These are phyloP conservation scores for Drosophila anomalata DNA, from an alignment of 2,888 invertebrate genomes.

Conservation along the genomic window DNA sequence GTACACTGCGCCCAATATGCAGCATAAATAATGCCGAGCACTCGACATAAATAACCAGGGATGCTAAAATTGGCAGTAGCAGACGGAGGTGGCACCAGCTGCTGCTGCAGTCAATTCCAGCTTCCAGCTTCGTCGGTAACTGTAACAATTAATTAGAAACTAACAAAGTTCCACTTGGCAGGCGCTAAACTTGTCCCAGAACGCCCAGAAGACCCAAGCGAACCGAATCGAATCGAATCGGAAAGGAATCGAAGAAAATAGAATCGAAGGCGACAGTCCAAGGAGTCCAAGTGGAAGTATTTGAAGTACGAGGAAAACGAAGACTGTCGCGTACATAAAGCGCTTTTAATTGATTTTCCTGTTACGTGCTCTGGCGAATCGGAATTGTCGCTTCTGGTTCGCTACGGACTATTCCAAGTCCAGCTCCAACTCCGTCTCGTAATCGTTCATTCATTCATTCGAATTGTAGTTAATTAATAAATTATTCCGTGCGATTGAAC, in stretches of 20 bases:
- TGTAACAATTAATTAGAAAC: conserved; percentile 79
- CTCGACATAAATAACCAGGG: conserved; percentile 71
- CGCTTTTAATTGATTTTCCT: conserved; percentile 78
- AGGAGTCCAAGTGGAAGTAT: conserved; percentile 7
- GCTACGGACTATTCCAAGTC: neutral
- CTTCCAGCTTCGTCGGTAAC: conserved; percentile 56
- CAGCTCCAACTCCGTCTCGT: conserved; percentile 41
- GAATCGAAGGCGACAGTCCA: conserved; percentile 31
- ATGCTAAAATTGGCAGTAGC: conserved; percentile 59
- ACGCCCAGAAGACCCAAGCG: conserved; percentile 4
- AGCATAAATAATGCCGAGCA: conserved; percentile 74
- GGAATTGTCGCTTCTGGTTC: conserved; percentile 44
- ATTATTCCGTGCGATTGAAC: conserved; percentile 78
- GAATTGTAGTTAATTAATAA: conserved; percentile 79
- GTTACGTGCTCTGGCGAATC: conserved; percentile 72
- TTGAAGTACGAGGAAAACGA: conserved; percentile 36
- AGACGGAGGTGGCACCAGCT: conserved; percentile 42
- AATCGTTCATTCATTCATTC: conserved; percentile 78
- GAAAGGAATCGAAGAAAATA: conserved; percentile 13
- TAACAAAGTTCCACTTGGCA: conserved; percentile 77
- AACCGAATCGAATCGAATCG: conserved; percentile 5
- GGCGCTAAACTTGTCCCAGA: conserved; percentile 68
- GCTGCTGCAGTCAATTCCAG: conserved; percentile 49
- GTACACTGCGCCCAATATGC: conserved; percentile 69
- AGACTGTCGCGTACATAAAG: conserved; percentile 77